These are phyloP conservation scores for Forbesichthys papilliferus DNA, from an alignment of 2,113 vertebrate genomes.

Conservation along the genomic window DNA sequence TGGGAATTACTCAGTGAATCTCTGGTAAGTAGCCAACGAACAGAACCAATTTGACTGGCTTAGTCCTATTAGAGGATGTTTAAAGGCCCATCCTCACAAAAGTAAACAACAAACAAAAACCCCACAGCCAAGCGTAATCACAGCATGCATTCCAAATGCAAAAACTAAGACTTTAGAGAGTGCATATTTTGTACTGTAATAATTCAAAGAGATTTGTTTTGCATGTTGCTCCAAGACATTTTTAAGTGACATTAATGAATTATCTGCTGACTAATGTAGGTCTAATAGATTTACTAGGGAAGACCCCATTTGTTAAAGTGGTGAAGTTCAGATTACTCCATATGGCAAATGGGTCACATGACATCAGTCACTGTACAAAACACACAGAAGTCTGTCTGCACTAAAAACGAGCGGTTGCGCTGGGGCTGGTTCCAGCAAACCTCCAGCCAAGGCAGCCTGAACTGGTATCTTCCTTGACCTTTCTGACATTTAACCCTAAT, in stretches of 20 bases:
- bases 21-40: too few species aligned
- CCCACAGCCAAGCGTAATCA: constrained; percentile 40
- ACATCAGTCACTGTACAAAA: too few species aligned
- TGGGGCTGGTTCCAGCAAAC: constrained; percentile 25
- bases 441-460: constrained; percentile 58
- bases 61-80: constrained; percentile 61
- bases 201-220: too few species aligned
- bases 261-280: too few species aligned
- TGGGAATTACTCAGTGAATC: too few species aligned
- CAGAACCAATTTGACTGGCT: constrained; percentile 23
- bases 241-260: too few species aligned
- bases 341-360: too few species aligned
- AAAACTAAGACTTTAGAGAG: background rate
- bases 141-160: background rate
- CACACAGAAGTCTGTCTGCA: too few species aligned
- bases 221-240: too few species aligned
- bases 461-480: constrained; percentile 64
- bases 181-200: background rate
- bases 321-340: too few species aligned
- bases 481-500: constrained; percentile 75
- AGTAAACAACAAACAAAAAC: constrained; percentile 45
- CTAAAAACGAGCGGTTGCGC: constrained; percentile 21
- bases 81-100: constrained; percentile 40
- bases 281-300: too few species aligned
- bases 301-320: too few species aligned